These are phyloP conservation scores for Plebejus argus DNA, from an alignment of 2,888 invertebrate genomes.

Conservation along the genomic window DNA sequence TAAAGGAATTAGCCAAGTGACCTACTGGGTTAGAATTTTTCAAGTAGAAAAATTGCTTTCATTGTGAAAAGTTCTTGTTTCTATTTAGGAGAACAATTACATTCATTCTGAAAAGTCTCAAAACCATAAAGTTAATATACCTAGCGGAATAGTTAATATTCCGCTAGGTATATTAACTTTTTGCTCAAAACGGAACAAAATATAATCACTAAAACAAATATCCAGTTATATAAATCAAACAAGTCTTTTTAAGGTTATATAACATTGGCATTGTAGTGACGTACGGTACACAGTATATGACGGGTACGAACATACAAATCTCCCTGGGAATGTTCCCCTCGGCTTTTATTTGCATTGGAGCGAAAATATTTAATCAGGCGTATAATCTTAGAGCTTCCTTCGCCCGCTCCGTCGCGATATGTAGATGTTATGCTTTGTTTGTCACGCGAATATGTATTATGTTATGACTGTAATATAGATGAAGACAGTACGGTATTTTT, in stretches of 20 bases:
- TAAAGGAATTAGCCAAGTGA: not conserved
- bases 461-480: not conserved
- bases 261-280: not conserved
- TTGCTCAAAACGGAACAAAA: too few relatives aligned
- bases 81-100: too few relatives aligned
- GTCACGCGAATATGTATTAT: not conserved
- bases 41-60: not conserved
- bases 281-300: not conserved
- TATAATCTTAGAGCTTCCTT: constrained; percentile 72
- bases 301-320: not conserved
- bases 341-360: constrained; percentile 75
- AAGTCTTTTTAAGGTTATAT: not conserved
- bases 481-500: too few relatives aligned
- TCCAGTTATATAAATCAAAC: not conserved
- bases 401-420: constrained; percentile 58
- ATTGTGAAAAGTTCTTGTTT: too few relatives aligned
- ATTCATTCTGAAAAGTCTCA: not conserved
- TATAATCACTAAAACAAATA: not conserved
- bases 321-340: constrained; percentile 45
- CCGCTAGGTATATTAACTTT: too few relatives aligned
- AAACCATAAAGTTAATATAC: too few relatives aligned
- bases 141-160: too few relatives aligned
- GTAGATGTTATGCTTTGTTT: constrained; percentile 5
- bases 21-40: not conserved
- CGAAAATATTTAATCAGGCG: constrained; percentile 79